These are phyloP conservation scores for Solea senegalensis DNA, from an alignment of 2,113 vertebrate genomes.

Conservation along the genomic window DNA sequence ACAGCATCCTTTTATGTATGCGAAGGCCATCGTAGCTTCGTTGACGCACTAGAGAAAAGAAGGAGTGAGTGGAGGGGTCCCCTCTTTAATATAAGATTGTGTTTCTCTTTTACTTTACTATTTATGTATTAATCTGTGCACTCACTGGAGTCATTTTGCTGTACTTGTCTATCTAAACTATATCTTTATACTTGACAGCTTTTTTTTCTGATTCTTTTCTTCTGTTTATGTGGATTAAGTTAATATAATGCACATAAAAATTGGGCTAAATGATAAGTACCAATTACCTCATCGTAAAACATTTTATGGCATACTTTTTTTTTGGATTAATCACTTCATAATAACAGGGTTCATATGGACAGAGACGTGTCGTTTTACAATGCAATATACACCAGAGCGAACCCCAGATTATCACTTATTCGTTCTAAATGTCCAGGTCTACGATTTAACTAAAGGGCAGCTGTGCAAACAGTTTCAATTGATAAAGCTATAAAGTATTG, in stretches of 20 bases:
- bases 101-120: too few relatives aligned
- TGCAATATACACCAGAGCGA: background rate
- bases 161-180: background rate
- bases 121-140: too few relatives aligned
- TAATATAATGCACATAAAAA: background rate
- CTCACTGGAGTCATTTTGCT: too few relatives aligned
- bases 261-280: background rate
- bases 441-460: background rate
- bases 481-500: conserved; percentile 22
- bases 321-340: conserved; percentile 4
- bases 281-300: conserved; percentile 2
- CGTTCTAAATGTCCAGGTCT: conserved; percentile 4
- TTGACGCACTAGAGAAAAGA: too few relatives aligned
- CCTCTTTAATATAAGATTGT: too few relatives aligned
- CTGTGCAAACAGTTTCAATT: conserved; percentile 27
- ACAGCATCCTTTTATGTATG: too few relatives aligned
- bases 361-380: background rate
- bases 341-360: background rate
- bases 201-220: too few relatives aligned
- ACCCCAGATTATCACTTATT: background rate
- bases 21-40: too few relatives aligned
- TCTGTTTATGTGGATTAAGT: background rate
- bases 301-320: background rate
- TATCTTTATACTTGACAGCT: background rate
- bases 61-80: too few relatives aligned